Evolutionary conservation across 2,797 vertebrate species (phyloP).

Genomic region (Telmatherina bonti): DNA sequence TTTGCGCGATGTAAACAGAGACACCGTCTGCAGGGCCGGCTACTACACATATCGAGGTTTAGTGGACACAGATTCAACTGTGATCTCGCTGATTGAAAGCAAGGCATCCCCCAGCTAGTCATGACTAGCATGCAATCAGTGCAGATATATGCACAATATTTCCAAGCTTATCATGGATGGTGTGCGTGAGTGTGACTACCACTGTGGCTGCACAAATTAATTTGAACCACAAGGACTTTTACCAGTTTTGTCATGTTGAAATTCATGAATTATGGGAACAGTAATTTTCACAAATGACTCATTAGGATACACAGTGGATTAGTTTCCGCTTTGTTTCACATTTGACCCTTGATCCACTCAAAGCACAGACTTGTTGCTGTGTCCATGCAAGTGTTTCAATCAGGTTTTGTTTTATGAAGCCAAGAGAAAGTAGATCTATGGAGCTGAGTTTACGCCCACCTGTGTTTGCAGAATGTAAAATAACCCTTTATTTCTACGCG

Average conservation of each 20-base stretch:
- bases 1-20: constrained; percentile 42
- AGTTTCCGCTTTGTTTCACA: constrained; percentile 51
- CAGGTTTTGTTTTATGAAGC: constrained; percentile 44
- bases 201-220: constrained; percentile 60
- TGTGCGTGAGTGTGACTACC: constrained; percentile 51
- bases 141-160: constrained; percentile 55
- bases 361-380: constrained; percentile 36
- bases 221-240: constrained; percentile 42
- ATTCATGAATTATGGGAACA: constrained; percentile 57
- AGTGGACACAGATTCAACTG: constrained; percentile 27
- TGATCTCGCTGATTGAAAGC: constrained; percentile 32
- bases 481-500: neutral
- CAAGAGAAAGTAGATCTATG: constrained; percentile 46
- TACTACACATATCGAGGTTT: constrained; percentile 14
- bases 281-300: constrained; percentile 59
- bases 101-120: constrained; percentile 33
- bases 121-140: constrained; percentile 7
- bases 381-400: constrained; percentile 41
- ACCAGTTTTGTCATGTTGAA: constrained; percentile 48
- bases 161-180: constrained; percentile 45
- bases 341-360: constrained; percentile 62
- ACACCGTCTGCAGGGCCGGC: constrained; percentile 25
- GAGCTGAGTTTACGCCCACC: neutral
- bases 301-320: constrained; percentile 69
- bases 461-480: neutral